Base-by-base conservation (phyloP, 1,140 invertebrate species). In the Coenobita brevimanus region DNA sequence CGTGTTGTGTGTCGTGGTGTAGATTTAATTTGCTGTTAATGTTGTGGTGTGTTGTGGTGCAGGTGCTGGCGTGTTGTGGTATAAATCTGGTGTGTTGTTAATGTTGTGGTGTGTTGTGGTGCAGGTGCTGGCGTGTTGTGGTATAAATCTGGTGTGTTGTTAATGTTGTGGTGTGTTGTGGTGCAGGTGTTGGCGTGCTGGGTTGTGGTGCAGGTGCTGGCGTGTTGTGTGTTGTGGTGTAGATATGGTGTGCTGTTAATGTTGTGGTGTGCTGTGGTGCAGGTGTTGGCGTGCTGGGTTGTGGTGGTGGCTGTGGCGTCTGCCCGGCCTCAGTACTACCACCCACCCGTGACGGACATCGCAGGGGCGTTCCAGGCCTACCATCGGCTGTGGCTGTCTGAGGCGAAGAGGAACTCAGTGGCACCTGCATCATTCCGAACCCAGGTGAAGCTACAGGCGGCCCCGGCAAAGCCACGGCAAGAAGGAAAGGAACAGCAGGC, bases 311-410 rank as follows among this genome's bases (percentile, higher is more conserved):
- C 6, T 50, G 46, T 50, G 46, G 6, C 6, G 6, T 6, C 27
- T 30, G 33, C 10, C 15, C 41, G 15, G 46, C 10, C 76, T 10
- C 33, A 33, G 24, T 2, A 24, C 21, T 57, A 57, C n/a, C n/a
- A 24, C 6, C 33, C 62, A 10, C 80, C 62, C n/a, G 64, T 38
- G 36, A 8, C 33, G n/a, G 80, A 82, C 80, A 82, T 82, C 15
- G 80, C 36, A 50, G 62, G 33, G 41, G 80, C 80, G 27, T 82
- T 69, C 62, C 57, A 82, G 62, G 41, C 38, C 38, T 82, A 82
- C 43, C 80, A 82, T 41, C 15, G 69, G 21, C 80, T 82, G 62
- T 82, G 80, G 80, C 38, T 82, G 80, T 24, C 80, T 17, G 80
- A 82, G 24, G 80, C 80, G 36, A 36, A 27, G 38, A 46, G 80